These are phyloP conservation scores for Perodicticus potto DNA, from an alignment of 2,797 vertebrate genomes.

Conservation along the genomic window DNA sequence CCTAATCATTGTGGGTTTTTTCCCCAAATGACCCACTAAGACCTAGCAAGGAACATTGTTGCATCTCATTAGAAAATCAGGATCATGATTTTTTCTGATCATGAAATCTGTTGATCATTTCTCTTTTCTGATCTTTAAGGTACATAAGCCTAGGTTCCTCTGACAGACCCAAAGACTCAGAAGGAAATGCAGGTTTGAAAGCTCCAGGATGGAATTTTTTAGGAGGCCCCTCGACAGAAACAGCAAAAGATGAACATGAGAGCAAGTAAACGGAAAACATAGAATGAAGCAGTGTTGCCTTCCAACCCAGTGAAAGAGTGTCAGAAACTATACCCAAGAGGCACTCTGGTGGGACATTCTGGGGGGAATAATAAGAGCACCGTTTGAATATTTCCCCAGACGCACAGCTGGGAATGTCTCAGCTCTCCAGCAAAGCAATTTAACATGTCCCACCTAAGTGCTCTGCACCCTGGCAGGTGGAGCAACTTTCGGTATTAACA, in stretches of 20 bases:
- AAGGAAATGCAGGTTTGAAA: background rate
- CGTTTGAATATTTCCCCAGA: background rate
- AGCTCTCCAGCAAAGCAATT: background rate
- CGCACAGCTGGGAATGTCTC: background rate
- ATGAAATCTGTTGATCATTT: no score
- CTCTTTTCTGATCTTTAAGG: background rate
- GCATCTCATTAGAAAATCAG: slow-evolving; percentile 12
- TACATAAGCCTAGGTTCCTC: background rate
- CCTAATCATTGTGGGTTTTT: slow-evolving; percentile 21
- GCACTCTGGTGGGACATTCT: background rate
- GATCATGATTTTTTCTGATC: slow-evolving; percentile 18
- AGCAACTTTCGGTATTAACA: background rate
- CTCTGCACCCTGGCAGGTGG: background rate
- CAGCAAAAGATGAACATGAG: background rate
- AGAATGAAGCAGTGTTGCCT: background rate
- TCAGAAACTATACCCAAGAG: background rate
- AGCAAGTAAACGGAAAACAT: background rate
- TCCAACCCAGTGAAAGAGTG: background rate
- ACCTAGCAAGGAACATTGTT: background rate
- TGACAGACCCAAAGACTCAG: background rate
- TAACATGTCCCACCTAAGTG: background rate
- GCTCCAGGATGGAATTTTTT: background rate
- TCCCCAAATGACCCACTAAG: slow-evolving; percentile 13
- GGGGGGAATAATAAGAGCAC: background rate
- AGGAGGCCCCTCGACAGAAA: background rate